A percentile compares a stretch with the other conserved stretches of the same genome.
Evolutionary conservation across 2,113 vertebrate species (phyloP).

Genomic region (Fukomys damarensis): DNA sequence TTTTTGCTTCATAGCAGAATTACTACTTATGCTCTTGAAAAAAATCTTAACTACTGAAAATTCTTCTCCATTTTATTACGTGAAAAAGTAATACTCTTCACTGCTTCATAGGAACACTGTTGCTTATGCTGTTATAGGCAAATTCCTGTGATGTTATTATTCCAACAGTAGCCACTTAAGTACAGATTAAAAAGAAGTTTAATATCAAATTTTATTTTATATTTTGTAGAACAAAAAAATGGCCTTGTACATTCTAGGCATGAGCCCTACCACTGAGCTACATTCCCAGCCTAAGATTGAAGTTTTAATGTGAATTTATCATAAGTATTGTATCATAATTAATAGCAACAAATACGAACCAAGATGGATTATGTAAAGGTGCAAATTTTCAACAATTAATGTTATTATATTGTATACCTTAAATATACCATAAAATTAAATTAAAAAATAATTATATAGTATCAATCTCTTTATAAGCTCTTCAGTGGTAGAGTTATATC

Average conservation of each 20-base stretch:
- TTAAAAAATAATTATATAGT: not conserved
- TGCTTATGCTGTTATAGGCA: not conserved
- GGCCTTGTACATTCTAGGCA: not conserved
- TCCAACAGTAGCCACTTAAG: not conserved
- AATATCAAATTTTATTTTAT: not conserved
- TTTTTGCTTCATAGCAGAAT: conserved; percentile 20
- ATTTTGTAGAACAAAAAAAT: not conserved
- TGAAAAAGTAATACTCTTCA: not conserved
- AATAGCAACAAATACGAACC: too few relatives aligned
- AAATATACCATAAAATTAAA: too few relatives aligned
- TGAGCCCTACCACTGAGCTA: not conserved
- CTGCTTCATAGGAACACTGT: not conserved
- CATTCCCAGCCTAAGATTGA: not conserved
- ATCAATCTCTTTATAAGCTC: conserved; percentile 24
- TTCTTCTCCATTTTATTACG: conserved; percentile 5
- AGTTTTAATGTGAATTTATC: conserved; percentile 42
- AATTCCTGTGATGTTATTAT: not conserved
- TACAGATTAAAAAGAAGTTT: not conserved
- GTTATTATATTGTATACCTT: too few relatives aligned
- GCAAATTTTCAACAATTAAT: too few relatives aligned
- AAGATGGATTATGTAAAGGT: too few relatives aligned
- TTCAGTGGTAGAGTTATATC: not conserved
- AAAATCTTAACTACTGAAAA: conserved; percentile 44
- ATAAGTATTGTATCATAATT: not conserved
- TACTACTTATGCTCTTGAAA: not conserved